phyloP scores from a whole-genome alignment of 2,888 invertebrate species.

The Mythimna ferrago region DNA sequence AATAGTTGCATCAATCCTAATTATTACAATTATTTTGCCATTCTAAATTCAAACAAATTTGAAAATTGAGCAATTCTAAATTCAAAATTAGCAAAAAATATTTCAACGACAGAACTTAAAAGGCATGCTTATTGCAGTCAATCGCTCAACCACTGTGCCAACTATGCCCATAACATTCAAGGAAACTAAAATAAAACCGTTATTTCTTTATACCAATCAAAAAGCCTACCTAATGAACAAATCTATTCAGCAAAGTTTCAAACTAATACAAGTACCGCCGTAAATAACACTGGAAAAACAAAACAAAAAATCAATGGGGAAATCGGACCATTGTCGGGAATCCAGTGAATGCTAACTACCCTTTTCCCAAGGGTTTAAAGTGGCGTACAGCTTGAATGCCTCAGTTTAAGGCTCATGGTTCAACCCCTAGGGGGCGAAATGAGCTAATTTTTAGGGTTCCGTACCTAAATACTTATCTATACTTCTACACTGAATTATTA shows the following conservation, averaged over 20 bases:
- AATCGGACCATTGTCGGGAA: constrained; percentile 44
- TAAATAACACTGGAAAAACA: constrained; percentile 43
- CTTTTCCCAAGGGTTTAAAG: constrained; percentile 42
- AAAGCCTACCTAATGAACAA: not conserved
- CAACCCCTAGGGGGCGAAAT: constrained; percentile 50
- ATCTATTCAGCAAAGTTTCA: constrained; percentile 1
- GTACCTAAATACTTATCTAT: no score
- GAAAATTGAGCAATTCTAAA: no score
- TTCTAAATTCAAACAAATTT: no score
- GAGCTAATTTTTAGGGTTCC: constrained; percentile 49
- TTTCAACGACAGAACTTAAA: no score
- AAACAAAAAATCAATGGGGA: constrained; percentile 39
- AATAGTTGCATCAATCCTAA: no score
- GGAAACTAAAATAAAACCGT: not conserved
- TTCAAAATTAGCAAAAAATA: no score
- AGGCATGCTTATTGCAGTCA: no score
- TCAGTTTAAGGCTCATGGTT: constrained; percentile 66
- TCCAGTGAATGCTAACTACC: constrained; percentile 52
- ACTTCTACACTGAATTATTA: no score
- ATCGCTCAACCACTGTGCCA: no score
- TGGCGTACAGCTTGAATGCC: constrained; percentile 68
- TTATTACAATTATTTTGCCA: no score
- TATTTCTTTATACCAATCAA: not conserved
- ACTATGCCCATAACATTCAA: no score
- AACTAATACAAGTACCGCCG: constrained; percentile 29